Evolutionary conservation across 2,888 invertebrate species (phyloP), one percentile per base, ranked within the genome.

Genomic region (Unio delphinus): DNA sequence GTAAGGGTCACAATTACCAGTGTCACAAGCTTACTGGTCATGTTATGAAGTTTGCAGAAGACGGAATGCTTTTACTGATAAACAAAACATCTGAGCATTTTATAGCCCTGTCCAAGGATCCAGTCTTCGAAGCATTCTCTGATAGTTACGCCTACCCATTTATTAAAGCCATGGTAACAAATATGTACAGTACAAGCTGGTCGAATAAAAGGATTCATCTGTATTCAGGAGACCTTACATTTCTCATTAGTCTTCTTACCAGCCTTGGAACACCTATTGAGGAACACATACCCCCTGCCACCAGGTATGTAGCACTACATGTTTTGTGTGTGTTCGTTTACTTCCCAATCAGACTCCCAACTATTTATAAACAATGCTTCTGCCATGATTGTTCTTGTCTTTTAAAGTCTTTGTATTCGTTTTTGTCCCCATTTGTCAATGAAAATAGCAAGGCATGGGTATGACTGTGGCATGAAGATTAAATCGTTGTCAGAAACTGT

Each of bases 121-220:
- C 64, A 23, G 68, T 68, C 23, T 77, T 75, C 61, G 65, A 57
- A n/a, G 26, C 58, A 18, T 73, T 68, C 57, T 69, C 77, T 45
- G 61, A 71, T 23, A 66, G 75, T n/a, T 55, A 71, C 30, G 59
- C 69, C 26, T 77, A 70, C 61, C 77, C 77, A 57, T 73, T 77
- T 66, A 70, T 77, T 30, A 60, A 71, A 57, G 55, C 64, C 58
- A 64, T 73, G 55, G 61, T 73, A 20, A 20, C 58, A 18, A 61
- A 56, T 57, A 60, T 62, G n/a, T 54, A n/a, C 23, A 62, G 18
- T 17, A 8, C 28, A 15, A 30, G 61, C 28, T 30, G 30, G 59
- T 28, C 65, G 70, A 58, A 60, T 5, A 45, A 45, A 45, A n/a
- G 55, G 23, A 45, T 73, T 34, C 65, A 68, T 64, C 56, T 77